A percentile compares a stretch with the other conserved stretches of the same genome.
Conservation (phyloP, 2,113 vertebrate genomes). For the Ranitomeya imitator region DNA sequence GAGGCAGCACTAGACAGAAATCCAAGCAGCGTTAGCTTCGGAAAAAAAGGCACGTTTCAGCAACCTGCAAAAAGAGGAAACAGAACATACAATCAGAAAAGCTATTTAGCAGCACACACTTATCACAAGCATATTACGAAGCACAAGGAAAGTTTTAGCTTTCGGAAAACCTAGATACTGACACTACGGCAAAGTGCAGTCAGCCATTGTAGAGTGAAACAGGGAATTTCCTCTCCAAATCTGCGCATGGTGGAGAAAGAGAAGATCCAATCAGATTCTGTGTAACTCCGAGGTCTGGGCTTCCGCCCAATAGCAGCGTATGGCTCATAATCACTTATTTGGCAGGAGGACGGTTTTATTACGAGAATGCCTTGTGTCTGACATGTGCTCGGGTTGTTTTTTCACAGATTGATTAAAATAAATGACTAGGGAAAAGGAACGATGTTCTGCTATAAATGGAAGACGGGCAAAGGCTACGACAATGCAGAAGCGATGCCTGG, state of each 20-base stretch:
- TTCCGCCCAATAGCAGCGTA: constrained; percentile 58
- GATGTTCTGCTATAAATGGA: constrained; percentile 34
- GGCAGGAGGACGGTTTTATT: constrained; percentile 67
- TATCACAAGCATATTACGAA: constrained; percentile 34
- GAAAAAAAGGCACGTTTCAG: constrained; percentile 79
- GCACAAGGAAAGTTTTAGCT: background rate
- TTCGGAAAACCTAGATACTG: constrained; percentile 61
- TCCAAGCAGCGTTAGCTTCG: constrained; percentile 79
- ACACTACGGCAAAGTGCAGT: constrained; percentile 56
- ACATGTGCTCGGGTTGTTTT: constrained; percentile 41
- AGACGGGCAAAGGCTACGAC: constrained; percentile 41
- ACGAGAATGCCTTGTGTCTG: constrained; percentile 56
- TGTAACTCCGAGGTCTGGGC: constrained; percentile 64
- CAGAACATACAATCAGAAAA: constrained; percentile 71
- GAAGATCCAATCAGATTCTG: constrained; percentile 71
- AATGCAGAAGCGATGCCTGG: constrained; percentile 20
- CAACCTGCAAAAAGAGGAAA: constrained; percentile 77
- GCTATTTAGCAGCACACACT: constrained; percentile 57
- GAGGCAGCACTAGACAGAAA: constrained; percentile 75
- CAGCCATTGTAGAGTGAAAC: constrained; percentile 65
- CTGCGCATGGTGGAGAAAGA: constrained; percentile 67
- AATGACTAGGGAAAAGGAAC: background rate
- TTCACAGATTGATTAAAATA: constrained; percentile 13
- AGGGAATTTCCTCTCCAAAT: constrained; percentile 72
- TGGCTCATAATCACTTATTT: constrained; percentile 60